Conservation (phyloP, 2,888 invertebrate species). For the Drosophila limbata region DNA sequence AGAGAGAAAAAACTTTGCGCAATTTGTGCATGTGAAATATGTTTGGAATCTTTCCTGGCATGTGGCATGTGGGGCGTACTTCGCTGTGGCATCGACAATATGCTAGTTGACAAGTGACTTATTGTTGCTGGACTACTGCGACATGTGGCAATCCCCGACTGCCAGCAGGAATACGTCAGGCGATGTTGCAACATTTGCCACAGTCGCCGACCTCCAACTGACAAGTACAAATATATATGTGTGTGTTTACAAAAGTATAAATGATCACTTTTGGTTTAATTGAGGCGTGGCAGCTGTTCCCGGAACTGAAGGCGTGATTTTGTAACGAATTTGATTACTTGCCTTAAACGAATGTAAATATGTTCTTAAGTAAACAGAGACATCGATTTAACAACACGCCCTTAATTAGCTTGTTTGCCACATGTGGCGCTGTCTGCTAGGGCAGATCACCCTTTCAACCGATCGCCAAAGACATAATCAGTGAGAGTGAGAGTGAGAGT, state of each 20-base stretch:
- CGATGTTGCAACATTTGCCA: slow-evolving; percentile 66
- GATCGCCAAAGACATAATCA: slow-evolving; percentile 6
- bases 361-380: slow-evolving; percentile 42
- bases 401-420: slow-evolving; percentile 73
- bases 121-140: slow-evolving; percentile 49
- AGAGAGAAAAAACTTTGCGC: slow-evolving; percentile 55
- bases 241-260: neutral
- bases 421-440: slow-evolving; percentile 51
- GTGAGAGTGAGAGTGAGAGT: neutral
- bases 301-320: slow-evolving; percentile 9
- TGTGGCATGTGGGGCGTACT: slow-evolving; percentile 30
- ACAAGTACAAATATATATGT: slow-evolving; percentile 19
- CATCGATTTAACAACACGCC: slow-evolving; percentile 30
- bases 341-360: slow-evolving; percentile 5
- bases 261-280: slow-evolving; percentile 22
- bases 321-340: slow-evolving; percentile 15
- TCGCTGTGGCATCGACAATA: slow-evolving; percentile 33
- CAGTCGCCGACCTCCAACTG: slow-evolving; percentile 16
- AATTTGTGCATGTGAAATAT: slow-evolving; percentile 55
- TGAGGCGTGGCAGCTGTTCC: slow-evolving; percentile 49
- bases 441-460: slow-evolving; percentile 44
- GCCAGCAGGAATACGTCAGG: slow-evolving; percentile 43
- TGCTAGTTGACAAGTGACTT: slow-evolving; percentile 64
- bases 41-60: slow-evolving; percentile 26
- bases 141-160: slow-evolving; percentile 25